Conservation (phyloP, 2,113 vertebrate species). For the human region DNA sequence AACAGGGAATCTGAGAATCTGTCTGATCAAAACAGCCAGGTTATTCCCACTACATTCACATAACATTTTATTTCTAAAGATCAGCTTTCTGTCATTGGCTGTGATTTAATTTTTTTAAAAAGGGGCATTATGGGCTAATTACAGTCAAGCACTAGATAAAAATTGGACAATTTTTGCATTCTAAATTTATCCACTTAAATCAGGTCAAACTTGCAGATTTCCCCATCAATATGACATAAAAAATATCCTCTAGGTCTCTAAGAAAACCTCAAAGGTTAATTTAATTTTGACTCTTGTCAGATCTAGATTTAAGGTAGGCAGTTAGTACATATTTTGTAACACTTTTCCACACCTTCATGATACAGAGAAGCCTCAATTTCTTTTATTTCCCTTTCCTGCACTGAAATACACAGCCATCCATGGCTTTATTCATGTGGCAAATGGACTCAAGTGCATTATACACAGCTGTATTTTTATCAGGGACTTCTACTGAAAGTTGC, state of each 20-base stretch:
- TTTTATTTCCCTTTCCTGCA: neutral
- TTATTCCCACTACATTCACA: neutral
- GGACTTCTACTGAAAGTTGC: slow-evolving; percentile 16
- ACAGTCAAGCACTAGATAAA: slow-evolving; percentile 31
- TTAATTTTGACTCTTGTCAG: slow-evolving; percentile 25
- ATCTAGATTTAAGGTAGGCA: neutral
- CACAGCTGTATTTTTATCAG: slow-evolving; percentile 48
- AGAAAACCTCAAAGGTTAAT: neutral
- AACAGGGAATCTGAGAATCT: neutral
- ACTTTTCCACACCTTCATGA: neutral
- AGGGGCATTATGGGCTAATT: neutral
- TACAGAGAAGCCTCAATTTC: neutral
- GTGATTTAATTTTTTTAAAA: neutral
- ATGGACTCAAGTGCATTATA: neutral
- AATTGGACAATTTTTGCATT: slow-evolving; percentile 23
- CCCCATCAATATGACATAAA: neutral
- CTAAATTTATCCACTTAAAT: slow-evolving; percentile 62
- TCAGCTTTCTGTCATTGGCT: neutral
- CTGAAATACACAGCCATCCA: slow-evolving; percentile 1
- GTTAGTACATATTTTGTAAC: neutral
- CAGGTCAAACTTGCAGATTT: slow-evolving; percentile 48
- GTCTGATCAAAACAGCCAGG: neutral
- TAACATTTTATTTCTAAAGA: slow-evolving; percentile 19
- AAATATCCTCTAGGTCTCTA: neutral
- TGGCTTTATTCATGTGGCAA: neutral